Percentiles rank a stretch among this genome's conserved stretches.
Conservation (phyloP, 2,113 vertebrate species). For the Oreocharis arfaki region DNA sequence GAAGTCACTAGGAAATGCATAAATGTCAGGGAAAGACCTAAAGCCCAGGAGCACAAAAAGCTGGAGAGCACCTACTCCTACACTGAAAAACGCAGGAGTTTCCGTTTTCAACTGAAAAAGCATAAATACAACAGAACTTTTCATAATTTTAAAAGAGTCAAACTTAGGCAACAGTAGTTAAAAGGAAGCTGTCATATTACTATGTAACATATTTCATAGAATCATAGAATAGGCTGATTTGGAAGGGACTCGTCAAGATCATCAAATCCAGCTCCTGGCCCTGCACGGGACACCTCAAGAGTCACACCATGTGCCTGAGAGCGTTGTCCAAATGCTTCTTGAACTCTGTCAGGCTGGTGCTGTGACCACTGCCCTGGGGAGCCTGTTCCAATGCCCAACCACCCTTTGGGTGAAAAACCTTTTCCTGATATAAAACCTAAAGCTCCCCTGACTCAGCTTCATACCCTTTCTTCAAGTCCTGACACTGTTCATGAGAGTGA, state of each 20-base stretch:
- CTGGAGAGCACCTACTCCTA: neutral
- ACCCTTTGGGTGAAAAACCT: neutral
- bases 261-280: neutral
- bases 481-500: neutral
- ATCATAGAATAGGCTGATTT: neutral
- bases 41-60: neutral
- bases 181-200: neutral
- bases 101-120: neutral
- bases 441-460: neutral
- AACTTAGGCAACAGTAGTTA: neutral
- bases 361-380: neutral
- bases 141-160: neutral
- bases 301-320: neutral
- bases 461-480: neutral
- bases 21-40: neutral
- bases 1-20: neutral
- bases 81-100: neutral
- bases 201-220: neutral
- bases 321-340: neutral
- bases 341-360: neutral
- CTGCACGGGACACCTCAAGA: neutral
- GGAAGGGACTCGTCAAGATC: neutral
- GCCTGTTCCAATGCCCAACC: rapidly evolving
- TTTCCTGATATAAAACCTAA: neutral
- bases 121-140: neutral